These are phyloP conservation scores for Knipowitschia caucasica DNA, from an alignment of 2,797 vertebrate genomes.

Conservation along the genomic window DNA sequence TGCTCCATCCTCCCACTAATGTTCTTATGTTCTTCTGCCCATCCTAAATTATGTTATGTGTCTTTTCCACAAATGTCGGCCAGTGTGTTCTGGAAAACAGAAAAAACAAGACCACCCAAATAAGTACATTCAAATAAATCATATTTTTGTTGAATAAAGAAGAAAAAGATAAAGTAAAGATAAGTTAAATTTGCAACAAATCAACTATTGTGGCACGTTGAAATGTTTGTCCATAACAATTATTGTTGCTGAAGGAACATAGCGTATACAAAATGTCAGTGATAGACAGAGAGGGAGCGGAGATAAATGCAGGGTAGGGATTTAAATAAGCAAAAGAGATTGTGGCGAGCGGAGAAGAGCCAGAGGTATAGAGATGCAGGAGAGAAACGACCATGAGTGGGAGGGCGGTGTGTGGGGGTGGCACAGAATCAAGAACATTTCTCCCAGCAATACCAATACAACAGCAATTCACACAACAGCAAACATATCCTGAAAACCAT, in stretches of 20 bases:
- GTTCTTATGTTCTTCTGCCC: slow-evolving; percentile 30
- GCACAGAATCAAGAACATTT: slow-evolving; percentile 80
- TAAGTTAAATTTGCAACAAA: not conserved
- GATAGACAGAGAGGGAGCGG: slow-evolving; percentile 39
- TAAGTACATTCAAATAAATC: not conserved
- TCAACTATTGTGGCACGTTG: not conserved
- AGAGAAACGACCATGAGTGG: slow-evolving; percentile 77
- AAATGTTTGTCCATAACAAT: slow-evolving; percentile 12
- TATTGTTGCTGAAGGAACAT: slow-evolving; percentile 46
- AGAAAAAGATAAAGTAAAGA: not conserved
- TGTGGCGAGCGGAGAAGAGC: slow-evolving; percentile 78
- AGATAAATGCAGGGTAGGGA: slow-evolving; percentile 73
- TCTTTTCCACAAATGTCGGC: slow-evolving; percentile 46
- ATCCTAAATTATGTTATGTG: slow-evolving; percentile 29
- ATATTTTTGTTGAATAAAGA: not conserved
- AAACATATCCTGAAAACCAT: slow-evolving; percentile 56
- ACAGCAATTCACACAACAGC: slow-evolving; percentile 66
- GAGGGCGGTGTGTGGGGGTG: slow-evolving; percentile 79
- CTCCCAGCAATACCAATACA: slow-evolving; percentile 80
- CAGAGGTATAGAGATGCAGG: slow-evolving; percentile 79
- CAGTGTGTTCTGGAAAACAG: slow-evolving; percentile 65
- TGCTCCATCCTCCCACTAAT: slow-evolving; percentile 40
- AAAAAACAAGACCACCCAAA: slow-evolving; percentile 32
- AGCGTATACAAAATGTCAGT: slow-evolving; percentile 47
- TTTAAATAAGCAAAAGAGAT: slow-evolving; percentile 71